A percentile compares a stretch with the other conserved stretches of the same genome.
Evolutionary conservation across 2,113 vertebrate genomes (phyloP).

Genomic region (Stictonetta naevosa): DNA sequence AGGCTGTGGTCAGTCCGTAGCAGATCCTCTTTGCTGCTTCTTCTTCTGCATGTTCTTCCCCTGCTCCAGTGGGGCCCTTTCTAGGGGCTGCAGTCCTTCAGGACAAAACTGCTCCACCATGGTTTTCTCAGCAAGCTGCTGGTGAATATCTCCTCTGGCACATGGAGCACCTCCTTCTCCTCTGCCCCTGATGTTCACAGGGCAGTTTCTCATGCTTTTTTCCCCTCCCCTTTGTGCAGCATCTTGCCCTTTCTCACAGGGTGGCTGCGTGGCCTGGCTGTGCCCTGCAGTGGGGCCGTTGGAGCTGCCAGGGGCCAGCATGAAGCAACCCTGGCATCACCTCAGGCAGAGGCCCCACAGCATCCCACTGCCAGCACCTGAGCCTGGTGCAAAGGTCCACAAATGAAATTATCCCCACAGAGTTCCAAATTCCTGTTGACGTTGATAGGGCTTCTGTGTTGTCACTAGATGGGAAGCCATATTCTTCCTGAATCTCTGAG

Average conservation of each 20-base stretch:
- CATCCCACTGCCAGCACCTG: too few species aligned
- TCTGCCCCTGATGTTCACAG: neutral
- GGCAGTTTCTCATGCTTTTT: neutral
- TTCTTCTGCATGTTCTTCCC: neutral
- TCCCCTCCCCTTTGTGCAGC: neutral
- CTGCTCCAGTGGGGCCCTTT: neutral
- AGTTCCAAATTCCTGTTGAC: neutral
- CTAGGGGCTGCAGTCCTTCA: neutral
- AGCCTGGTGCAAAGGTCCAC: neutral
- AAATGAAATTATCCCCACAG: neutral
- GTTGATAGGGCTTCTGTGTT: neutral
- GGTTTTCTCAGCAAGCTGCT: neutral
- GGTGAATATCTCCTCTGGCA: neutral
- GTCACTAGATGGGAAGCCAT: neutral
- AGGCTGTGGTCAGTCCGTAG: fast-evolving
- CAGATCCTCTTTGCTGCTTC: neutral
- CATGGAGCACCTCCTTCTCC: neutral
- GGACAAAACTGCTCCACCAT: neutral
- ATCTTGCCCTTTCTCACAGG: neutral
- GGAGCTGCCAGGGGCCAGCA: neutral
- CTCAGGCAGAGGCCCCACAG: neutral
- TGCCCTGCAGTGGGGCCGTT: neutral
- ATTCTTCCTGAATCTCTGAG: neutral
- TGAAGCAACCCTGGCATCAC: neutral
- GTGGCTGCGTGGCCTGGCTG: neutral